Conservation (phyloP, 2,113 vertebrate genomes). For the Neolamprologus kungweensis region DNA sequence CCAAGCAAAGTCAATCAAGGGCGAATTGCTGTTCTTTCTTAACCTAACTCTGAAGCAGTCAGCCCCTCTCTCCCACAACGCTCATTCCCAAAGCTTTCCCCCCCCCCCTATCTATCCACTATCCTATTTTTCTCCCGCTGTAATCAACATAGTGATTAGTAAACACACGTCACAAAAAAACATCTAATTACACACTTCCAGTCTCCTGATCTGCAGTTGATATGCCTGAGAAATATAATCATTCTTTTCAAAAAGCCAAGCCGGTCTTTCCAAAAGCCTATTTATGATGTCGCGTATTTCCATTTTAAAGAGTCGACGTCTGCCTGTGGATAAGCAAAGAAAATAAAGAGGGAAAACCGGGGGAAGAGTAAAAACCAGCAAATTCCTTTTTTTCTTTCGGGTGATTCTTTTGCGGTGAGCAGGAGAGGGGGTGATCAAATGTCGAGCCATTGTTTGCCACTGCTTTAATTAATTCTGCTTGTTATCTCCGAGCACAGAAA, state of each 20-base stretch:
- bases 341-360: not conserved
- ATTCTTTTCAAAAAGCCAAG: slow-evolving; percentile 48
- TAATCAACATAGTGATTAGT: slow-evolving; percentile 52
- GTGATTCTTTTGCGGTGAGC: slow-evolving; percentile 24
- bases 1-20: slow-evolving; percentile 47
- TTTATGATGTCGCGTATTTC: slow-evolving; percentile 43
- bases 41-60: not conserved
- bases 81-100: not conserved
- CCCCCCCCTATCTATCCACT: not conserved
- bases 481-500: slow-evolving; percentile 60
- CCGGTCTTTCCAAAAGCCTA: slow-evolving; percentile 1
- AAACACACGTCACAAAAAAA: slow-evolving; percentile 10
- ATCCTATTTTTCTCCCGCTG: not conserved
- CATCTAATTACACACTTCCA: slow-evolving; percentile 62
- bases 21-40: slow-evolving; percentile 21
- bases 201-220: slow-evolving; percentile 37
- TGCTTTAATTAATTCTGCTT: slow-evolving; percentile 67
- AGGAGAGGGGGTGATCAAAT: slow-evolving; percentile 49
- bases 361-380: not conserved
- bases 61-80: not conserved
- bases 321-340: slow-evolving; percentile 13
- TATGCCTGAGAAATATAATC: slow-evolving; percentile 34
- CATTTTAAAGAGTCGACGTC: slow-evolving; percentile 57
- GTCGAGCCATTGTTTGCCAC: slow-evolving; percentile 64
- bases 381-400: slow-evolving; percentile 14